Conservation (phyloP, 2,113 vertebrate species). For the Clarias gariepinus region DNA sequence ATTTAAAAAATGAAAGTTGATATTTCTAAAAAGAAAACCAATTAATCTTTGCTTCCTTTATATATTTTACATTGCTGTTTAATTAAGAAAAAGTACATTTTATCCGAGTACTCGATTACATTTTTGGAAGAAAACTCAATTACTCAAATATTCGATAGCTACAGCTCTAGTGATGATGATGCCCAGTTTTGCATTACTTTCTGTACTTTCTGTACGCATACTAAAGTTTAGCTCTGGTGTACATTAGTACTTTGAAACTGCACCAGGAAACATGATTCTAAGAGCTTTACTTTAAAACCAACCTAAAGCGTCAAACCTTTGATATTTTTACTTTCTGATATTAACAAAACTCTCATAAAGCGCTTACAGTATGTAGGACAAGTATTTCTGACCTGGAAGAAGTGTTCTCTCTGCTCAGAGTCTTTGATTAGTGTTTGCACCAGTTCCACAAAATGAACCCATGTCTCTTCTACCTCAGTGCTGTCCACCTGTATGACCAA, state of each 20-base stretch:
- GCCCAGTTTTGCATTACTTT: too few relatives aligned
- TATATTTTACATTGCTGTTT: too few relatives aligned
- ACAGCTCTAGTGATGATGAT: too few relatives aligned
- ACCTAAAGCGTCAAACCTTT: background rate
- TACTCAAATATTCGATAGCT: too few relatives aligned
- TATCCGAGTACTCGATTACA: too few relatives aligned
- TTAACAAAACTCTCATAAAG: background rate
- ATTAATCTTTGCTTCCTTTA: too few relatives aligned
- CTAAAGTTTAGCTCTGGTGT: too few relatives aligned
- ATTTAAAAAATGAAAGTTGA: too few relatives aligned
- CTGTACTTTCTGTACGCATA: too few relatives aligned
- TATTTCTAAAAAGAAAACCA: too few relatives aligned
- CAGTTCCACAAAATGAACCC: conserved; percentile 36
- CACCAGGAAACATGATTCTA: background rate
- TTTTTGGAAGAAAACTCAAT: too few relatives aligned
- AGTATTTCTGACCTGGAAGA: conserved; percentile 45
- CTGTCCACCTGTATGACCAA: conserved; percentile 19
- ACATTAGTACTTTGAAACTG: background rate
- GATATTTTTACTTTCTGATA: background rate
- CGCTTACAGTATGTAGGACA: background rate
- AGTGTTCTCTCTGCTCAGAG: conserved; percentile 27
- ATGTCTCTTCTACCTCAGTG: conserved; percentile 6
- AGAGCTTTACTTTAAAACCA: background rate
- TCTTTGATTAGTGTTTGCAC: conserved; percentile 42
- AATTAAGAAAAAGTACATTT: too few relatives aligned